A percentile compares a stretch with the other conserved stretches of the same genome.
Evolutionary conservation across 2,888 invertebrate genomes (phyloP).

Genomic region (Lampropteryx suffumata): DNA sequence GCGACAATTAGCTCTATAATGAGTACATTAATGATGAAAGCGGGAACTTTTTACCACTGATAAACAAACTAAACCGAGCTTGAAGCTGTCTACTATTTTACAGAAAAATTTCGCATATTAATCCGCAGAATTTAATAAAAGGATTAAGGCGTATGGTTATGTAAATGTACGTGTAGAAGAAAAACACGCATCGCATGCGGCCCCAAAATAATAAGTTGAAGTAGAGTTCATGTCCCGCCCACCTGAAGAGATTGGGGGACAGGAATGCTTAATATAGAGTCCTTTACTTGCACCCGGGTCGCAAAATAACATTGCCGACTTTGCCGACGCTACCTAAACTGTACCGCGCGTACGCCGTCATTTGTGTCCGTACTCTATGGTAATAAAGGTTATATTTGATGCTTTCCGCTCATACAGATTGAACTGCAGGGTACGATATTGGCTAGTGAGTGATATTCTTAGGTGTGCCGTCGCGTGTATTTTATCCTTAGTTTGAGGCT

Average conservation of each 20-base stretch:
- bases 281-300: conserved; percentile 75
- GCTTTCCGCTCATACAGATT: conserved; percentile 33
- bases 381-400: conserved; percentile 41
- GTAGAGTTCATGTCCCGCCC: conserved; percentile 71
- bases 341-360: conserved; percentile 41
- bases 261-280: conserved; percentile 81
- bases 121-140: conserved; percentile 69
- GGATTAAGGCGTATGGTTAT: conserved; percentile 64
- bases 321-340: conserved; percentile 54
- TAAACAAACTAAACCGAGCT: conserved; percentile 17
- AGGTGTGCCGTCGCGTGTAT: conserved; percentile 29
- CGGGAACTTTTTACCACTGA: conserved; percentile 31
- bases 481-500: conserved; percentile 26
- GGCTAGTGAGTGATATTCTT: conserved; percentile 34
- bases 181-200: conserved; percentile 70
- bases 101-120: no score
- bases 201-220: conserved; percentile 78
- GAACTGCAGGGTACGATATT: conserved; percentile 32
- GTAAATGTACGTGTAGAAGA: conserved; percentile 64
- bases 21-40: conserved; percentile 65
- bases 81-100: conserved; percentile 39
- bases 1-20: conserved; percentile 76
- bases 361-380: conserved; percentile 43
- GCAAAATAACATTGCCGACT: conserved; percentile 75
- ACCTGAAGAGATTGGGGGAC: conserved; percentile 77